A percentile compares a stretch with the other conserved stretches of the same genome.
These are phyloP conservation scores for Pelodytes ibericus DNA, from an alignment of 2,797 vertebrate genomes.

Conservation along the genomic window DNA sequence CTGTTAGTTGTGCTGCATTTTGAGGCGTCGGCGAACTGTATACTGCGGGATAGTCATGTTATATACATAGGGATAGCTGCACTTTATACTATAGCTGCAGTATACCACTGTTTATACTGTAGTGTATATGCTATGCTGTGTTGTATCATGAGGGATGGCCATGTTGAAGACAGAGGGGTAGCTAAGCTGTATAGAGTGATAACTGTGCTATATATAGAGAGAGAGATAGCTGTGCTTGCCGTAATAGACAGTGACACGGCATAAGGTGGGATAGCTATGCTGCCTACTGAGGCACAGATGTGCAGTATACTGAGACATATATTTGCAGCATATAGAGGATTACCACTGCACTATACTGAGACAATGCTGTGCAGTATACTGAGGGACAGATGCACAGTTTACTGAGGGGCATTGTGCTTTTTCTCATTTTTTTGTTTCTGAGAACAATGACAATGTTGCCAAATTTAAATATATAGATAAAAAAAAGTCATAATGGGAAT, in stretches of 20 bases:
- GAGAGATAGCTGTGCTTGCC: conserved; percentile 1
- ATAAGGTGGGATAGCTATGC: background rate
- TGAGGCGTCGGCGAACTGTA: background rate
- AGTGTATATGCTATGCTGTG: background rate
- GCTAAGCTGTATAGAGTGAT: background rate
- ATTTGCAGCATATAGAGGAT: background rate
- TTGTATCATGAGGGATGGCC: background rate
- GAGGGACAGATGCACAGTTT: background rate
- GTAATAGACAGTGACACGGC: background rate
- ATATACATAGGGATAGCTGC: background rate
- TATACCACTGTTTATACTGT: background rate
- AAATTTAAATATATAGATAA: too few relatives aligned
- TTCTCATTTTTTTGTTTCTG: too few relatives aligned
- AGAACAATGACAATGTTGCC: too few relatives aligned
- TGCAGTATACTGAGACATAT: background rate
- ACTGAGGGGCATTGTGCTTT: conserved; percentile 2
- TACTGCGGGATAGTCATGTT: background rate
- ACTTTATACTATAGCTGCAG: background rate
- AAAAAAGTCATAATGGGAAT: background rate
- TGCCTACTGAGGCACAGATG: background rate
- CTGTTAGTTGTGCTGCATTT: background rate
- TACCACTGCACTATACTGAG: background rate
- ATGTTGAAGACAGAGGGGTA: background rate
- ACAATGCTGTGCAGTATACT: background rate
- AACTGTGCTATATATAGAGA: background rate